These are phyloP conservation scores for Cerastis leucographa DNA, from an alignment of 2,888 invertebrate genomes.

Conservation along the genomic window DNA sequence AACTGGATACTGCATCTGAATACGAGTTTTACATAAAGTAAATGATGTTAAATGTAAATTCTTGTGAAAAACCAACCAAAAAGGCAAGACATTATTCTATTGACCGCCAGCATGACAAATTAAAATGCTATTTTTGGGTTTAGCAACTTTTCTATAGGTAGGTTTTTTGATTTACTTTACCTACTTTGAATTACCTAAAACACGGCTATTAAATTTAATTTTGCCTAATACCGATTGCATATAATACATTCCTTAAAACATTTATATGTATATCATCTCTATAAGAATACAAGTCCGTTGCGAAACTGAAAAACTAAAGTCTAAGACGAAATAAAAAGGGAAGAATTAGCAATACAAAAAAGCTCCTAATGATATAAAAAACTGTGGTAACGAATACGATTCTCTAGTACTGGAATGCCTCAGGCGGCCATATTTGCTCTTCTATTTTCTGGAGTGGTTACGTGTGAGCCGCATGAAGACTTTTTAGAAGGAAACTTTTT, in stretches of 20 bases:
- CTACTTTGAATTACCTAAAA: background rate
- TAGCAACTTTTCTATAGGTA: background rate
- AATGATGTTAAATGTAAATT: background rate
- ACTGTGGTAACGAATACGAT: conserved; percentile 35
- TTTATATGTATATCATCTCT: background rate
- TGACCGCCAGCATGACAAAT: background rate
- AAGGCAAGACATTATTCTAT: background rate
- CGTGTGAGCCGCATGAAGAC: conserved; percentile 26
- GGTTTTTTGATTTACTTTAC: background rate
- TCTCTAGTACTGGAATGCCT: conserved; percentile 12
- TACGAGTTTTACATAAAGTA: background rate
- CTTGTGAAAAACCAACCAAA: background rate
- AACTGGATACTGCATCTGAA: no score
- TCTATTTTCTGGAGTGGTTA: conserved; percentile 34
- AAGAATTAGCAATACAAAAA: conserved; percentile 22
- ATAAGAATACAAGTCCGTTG: conserved; percentile 1
- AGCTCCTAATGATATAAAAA: conserved; percentile 44
- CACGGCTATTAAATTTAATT: background rate
- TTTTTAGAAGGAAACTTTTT: conserved; percentile 28
- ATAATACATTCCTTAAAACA: background rate
- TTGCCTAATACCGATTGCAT: background rate
- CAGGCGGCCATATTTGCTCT: conserved; percentile 27
- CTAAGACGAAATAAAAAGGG: conserved; percentile 20
- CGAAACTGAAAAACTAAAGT: conserved; percentile 21
- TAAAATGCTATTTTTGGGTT: background rate